Percentiles rank a stretch among this genome's conserved stretches.
phyloP scores from a whole-genome alignment of 2,113 vertebrate species.

The Diadophis punctatus region DNA sequence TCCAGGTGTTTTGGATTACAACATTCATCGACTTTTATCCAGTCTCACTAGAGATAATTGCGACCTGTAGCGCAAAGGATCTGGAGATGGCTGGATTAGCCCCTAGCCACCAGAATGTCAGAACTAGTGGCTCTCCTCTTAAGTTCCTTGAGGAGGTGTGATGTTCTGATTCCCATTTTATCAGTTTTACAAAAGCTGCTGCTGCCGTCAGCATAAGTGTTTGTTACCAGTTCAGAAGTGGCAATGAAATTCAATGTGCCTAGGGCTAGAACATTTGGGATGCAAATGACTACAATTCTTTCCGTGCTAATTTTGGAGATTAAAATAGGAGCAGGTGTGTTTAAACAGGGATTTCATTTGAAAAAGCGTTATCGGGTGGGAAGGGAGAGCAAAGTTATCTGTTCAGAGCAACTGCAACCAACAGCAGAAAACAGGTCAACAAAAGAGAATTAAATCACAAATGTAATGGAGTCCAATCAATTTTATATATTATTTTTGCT shows the following conservation, averaged over 20 bases:
- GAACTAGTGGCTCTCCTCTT: background rate
- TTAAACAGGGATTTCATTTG: slow-evolving; percentile 18
- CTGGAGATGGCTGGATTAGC: background rate
- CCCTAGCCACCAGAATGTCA: background rate
- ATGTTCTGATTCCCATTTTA: slow-evolving; percentile 14
- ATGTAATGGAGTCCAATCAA: background rate
- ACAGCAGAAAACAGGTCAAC: background rate
- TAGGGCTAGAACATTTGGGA: background rate
- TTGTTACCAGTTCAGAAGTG: slow-evolving; percentile 21
- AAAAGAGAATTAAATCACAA: background rate
- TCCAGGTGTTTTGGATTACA: background rate
- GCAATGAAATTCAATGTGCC: slow-evolving; percentile 24
- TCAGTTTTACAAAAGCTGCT: slow-evolving; percentile 20
- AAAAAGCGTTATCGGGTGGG: background rate
- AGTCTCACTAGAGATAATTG: background rate
- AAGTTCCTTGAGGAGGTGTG: background rate
- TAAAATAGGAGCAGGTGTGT: background rate
- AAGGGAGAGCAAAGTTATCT: background rate
- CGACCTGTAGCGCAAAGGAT: background rate
- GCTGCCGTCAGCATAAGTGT: background rate
- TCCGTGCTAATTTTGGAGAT: slow-evolving; percentile 8
- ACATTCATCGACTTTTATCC: background rate
- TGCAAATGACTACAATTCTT: background rate
- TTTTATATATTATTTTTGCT: background rate
- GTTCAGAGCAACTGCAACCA: slow-evolving; percentile 6